Conservation (phyloP, 2,888 invertebrate genomes). For the Actias luna region DNA sequence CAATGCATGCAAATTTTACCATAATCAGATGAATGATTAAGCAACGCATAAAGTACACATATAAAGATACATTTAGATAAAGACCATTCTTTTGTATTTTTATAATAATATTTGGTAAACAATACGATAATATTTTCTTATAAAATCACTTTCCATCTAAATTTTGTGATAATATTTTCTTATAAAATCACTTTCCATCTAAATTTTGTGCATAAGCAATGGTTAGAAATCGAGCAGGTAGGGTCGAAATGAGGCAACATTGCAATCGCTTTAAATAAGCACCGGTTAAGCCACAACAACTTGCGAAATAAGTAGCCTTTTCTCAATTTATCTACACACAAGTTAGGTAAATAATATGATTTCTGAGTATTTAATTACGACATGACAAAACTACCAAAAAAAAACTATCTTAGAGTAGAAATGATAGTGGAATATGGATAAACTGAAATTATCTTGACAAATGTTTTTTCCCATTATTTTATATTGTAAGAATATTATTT, state of each 20-base stretch:
- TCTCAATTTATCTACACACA: slow-evolving; percentile 27
- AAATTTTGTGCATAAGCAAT: neutral
- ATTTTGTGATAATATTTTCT: slow-evolving; percentile 6
- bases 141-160: neutral
- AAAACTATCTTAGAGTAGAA: too few relatives aligned
- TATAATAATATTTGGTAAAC: neutral
- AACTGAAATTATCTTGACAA: too few relatives aligned
- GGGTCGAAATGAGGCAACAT: slow-evolving; percentile 29
- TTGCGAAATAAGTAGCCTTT: slow-evolving; percentile 31
- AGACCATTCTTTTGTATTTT: neutral
- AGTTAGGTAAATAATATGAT: slow-evolving; percentile 26
- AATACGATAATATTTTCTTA: slow-evolving; percentile 5
- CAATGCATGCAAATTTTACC: too few relatives aligned
- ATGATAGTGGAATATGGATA: too few relatives aligned
- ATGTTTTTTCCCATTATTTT: too few relatives aligned
- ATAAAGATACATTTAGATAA: too few relatives aligned
- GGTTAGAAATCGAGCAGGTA: slow-evolving; percentile 4
- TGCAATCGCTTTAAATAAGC: slow-evolving; percentile 25
- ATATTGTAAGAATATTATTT: neutral
- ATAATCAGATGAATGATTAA: too few relatives aligned
- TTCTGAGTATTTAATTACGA: neutral
- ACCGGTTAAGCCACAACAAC: slow-evolving; percentile 27
- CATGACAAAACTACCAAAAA: neutral
- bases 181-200: slow-evolving; percentile 8
- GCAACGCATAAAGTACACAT: too few relatives aligned